These are phyloP conservation scores for Hemitrygon akajei DNA, from an alignment of 2,797 vertebrate species.

Conservation along the genomic window DNA sequence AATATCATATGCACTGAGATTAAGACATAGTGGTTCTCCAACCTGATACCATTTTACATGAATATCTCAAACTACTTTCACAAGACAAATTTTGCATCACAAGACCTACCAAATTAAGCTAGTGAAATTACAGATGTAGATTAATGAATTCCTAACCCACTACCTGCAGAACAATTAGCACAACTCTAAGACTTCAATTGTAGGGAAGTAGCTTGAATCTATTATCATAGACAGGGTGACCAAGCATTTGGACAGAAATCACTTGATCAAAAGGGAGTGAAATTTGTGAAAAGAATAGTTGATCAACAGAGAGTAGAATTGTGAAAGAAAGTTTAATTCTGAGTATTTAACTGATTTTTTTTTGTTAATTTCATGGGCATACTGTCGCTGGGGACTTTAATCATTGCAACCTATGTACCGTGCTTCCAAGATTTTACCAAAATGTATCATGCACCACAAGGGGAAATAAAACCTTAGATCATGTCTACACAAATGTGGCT, in stretches of 20 bases:
- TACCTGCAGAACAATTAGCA: neutral
- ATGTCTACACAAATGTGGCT: too few species aligned
- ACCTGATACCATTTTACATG: neutral
- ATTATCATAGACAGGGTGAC: neutral
- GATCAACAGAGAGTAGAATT: neutral
- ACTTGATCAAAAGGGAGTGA: neutral
- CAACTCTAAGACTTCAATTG: neutral
- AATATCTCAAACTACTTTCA: neutral
- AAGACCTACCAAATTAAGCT: neutral
- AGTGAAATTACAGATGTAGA: neutral
- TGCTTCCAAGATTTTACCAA: too few species aligned
- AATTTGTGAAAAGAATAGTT: neutral
- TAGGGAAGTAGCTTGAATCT: neutral
- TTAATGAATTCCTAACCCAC: neutral
- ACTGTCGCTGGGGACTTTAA: too few species aligned
- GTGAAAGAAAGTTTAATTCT: neutral
- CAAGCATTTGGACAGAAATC: neutral
- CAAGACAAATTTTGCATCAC: neutral
- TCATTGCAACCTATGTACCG: too few species aligned
- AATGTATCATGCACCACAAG: too few species aligned
- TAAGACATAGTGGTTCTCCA: neutral
- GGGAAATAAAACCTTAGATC: too few species aligned
- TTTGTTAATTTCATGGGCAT: neutral
- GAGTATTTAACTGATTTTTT: neutral
- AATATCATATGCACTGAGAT: constrained; percentile 23